These are phyloP conservation scores for Okamejei kenojei DNA, from an alignment of 2,797 vertebrate genomes.

Conservation along the genomic window DNA sequence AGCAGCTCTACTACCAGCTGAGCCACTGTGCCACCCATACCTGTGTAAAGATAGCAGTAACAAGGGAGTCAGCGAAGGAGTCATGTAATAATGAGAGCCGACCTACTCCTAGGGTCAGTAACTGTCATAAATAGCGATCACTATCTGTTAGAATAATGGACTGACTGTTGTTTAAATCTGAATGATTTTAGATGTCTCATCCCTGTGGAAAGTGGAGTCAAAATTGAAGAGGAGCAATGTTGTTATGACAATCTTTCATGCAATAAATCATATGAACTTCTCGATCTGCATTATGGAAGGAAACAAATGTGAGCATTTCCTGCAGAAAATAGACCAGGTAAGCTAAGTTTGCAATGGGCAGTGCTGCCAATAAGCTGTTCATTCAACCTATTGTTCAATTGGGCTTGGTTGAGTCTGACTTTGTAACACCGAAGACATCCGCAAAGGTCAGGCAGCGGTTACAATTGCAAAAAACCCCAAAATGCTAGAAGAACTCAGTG, in stretches of 20 bases:
- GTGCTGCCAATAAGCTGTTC: not conserved
- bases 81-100: not conserved
- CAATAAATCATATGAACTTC: not conserved
- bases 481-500: no score
- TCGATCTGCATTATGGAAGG: conserved; percentile 3
- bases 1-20: no score
- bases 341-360: conserved; percentile 2
- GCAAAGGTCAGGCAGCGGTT: not conserved
- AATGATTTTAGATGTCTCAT: not conserved
- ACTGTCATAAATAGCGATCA: not conserved
- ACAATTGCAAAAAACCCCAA: no score
- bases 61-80: not conserved
- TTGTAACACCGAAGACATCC: not conserved
- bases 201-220: not conserved
- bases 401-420: not conserved
- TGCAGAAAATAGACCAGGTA: not conserved
- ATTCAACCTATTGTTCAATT: not conserved
- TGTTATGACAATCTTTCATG: not conserved
- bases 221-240: not conserved
- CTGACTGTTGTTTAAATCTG: not conserved
- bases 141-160: not conserved
- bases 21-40: no score
- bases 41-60: not conserved
- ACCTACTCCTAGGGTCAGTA: not conserved
- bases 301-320: not conserved